Conservation (phyloP, 1,140 invertebrate genomes). For the Charaxes varanes region DNA sequence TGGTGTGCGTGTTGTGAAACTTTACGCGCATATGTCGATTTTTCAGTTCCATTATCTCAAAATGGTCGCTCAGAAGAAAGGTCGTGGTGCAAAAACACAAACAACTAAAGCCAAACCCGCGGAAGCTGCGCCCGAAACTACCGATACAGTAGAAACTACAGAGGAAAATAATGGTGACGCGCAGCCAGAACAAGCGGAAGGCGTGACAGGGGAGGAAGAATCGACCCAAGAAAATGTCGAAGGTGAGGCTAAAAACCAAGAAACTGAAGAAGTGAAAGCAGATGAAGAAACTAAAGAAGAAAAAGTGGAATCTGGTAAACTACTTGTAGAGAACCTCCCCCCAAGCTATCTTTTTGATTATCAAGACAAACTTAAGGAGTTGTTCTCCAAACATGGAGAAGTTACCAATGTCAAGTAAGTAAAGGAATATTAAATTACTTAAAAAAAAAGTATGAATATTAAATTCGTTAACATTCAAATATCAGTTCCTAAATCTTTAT, state of each 20-base stretch:
- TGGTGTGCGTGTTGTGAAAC: conserved; percentile 13
- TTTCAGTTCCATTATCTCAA: conserved; percentile 24
- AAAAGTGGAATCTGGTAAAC: conserved; percentile 66
- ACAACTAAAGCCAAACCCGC: conserved; percentile 37
- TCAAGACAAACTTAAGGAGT: conserved; percentile 66
- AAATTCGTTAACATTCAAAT: conserved; percentile 67
- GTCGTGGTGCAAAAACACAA: conserved; percentile 57
- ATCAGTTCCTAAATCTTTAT: conserved; percentile 50
- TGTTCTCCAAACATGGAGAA: conserved; percentile 67
- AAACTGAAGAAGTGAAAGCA: conserved; percentile 26
- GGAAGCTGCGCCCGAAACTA: conserved; percentile 32
- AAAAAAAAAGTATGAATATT: conserved; percentile 22
- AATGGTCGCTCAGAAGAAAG: conserved; percentile 64
- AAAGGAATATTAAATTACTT: conserved; percentile 2
- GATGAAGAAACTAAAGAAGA: conserved; percentile 58
- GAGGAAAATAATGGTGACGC: conserved; percentile 58
- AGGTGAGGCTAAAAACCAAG: conserved; percentile 20
- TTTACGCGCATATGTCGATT: conserved; percentile 2
- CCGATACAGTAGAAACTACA: conserved; percentile 34
- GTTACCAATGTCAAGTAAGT: conserved; percentile 61
- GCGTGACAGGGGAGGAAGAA: conserved; percentile 16
- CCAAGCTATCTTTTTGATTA: conserved; percentile 65
- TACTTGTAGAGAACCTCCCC: conserved; percentile 65
- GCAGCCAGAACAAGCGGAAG: conserved; percentile 24
- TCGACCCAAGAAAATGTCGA: conserved; percentile 18